These are phyloP conservation scores for Gavialis gangeticus DNA, from an alignment of 2,113 vertebrate genomes.

Conservation along the genomic window DNA sequence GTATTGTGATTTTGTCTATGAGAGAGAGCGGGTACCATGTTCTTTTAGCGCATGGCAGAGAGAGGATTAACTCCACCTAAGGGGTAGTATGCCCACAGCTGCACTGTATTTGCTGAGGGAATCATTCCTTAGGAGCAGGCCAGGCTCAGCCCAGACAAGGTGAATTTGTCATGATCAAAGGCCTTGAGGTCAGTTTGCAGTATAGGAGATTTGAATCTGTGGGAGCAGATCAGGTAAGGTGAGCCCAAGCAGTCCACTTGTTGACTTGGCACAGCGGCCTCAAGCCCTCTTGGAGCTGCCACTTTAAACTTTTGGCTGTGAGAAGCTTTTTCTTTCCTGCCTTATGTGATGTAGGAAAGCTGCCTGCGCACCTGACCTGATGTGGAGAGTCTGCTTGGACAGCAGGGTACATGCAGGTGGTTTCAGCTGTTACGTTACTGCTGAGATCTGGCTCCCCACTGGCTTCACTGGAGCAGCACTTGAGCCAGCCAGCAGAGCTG, in stretches of 20 bases:
- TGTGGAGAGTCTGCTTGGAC: neutral
- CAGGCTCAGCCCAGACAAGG: neutral
- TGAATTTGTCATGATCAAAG: neutral
- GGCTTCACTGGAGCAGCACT: neutral
- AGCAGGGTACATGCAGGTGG: neutral
- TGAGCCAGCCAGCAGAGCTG: neutral
- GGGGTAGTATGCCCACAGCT: neutral
- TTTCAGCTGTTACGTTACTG: neutral
- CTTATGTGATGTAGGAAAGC: neutral
- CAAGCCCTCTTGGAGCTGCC: accelerated
- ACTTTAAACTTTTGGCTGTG: neutral
- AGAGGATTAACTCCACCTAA: neutral
- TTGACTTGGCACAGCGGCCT: neutral
- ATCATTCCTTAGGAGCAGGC: neutral
- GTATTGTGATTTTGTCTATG: neutral
- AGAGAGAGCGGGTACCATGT: neutral
- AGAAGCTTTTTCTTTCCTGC: neutral
- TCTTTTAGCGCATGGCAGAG: neutral
- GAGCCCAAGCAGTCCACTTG: neutral
- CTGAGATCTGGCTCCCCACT: neutral
- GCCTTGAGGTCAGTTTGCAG: neutral
- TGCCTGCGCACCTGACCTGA: neutral
- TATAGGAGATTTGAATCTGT: neutral
- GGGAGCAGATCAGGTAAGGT: neutral
- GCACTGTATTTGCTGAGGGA: neutral